phyloP scores from a whole-genome alignment of 2,113 vertebrate species.

The Plecturocebus donacophilus region DNA sequence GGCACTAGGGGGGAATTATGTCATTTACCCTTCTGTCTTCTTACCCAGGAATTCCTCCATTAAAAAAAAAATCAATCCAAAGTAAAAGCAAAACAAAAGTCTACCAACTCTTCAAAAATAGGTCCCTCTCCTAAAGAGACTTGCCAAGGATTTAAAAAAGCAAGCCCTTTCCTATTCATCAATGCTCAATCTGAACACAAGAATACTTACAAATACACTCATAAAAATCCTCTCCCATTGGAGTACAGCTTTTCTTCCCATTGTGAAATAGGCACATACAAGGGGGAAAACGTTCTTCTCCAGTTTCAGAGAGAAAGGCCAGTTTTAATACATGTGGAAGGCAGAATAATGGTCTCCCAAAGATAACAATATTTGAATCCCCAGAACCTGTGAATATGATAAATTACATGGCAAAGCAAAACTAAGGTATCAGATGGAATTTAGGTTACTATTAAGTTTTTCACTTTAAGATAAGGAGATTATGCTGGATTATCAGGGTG shows the following conservation, averaged over 20 bases:
- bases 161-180: background rate
- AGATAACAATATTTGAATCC: background rate
- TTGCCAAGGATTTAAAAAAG: slow-evolving; percentile 2
- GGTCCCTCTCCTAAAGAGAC: background rate
- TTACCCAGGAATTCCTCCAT: background rate
- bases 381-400: background rate
- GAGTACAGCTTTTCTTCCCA: background rate
- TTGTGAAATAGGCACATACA: background rate
- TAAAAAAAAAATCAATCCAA: background rate
- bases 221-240: background rate
- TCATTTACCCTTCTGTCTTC: background rate
- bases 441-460: background rate
- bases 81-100: background rate
- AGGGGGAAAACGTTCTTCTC: background rate
- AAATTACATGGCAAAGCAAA: background rate
- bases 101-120: background rate
- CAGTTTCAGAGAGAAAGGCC: background rate
- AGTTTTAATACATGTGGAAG: background rate
- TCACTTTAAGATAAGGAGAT: background rate
- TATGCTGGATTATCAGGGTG: background rate
- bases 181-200: background rate
- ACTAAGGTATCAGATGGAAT: background rate
- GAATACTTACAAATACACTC: background rate
- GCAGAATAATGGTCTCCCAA: background rate
- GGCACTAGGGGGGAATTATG: background rate